Evolutionary conservation across 2,113 vertebrate species (phyloP).

Genomic region (Tyrannus savana): DNA sequence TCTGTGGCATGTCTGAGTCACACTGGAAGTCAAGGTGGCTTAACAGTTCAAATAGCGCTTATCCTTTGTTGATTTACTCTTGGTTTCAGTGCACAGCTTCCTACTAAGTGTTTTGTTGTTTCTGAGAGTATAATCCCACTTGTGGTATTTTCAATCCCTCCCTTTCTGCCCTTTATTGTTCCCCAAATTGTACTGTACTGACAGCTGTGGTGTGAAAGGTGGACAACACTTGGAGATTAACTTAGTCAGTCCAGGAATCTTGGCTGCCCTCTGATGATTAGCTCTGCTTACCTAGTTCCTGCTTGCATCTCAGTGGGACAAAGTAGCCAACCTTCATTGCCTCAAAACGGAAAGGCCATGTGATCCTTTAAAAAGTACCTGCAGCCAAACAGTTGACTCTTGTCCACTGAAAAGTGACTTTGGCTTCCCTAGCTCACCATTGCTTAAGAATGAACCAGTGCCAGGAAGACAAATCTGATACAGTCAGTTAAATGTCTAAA

Average conservation of each 20-base stretch:
- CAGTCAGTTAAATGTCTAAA: neutral
- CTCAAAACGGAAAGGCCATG: accelerated
- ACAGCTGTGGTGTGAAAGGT: neutral
- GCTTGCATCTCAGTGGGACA: neutral
- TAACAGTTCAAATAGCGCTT: neutral
- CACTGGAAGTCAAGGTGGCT: neutral
- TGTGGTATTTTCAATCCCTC: neutral
- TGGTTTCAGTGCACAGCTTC: neutral
- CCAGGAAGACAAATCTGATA: neutral
- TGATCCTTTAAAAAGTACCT: neutral
- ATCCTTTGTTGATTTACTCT: neutral
- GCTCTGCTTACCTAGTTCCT: neutral
- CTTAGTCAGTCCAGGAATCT: neutral
- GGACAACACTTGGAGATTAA: accelerated
- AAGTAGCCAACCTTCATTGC: neutral
- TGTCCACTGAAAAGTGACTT: neutral
- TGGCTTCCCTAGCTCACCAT: neutral
- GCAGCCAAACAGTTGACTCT: neutral
- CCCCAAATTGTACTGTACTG: neutral
- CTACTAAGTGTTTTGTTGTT: neutral
- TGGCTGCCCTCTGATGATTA: neutral
- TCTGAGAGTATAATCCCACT: neutral
- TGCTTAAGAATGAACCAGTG: neutral
- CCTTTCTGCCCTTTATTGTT: neutral
- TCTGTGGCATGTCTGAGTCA: neutral